Evolutionary conservation across 2,888 invertebrate genomes (phyloP), one percentile per base, ranked within the genome.

Genomic region (Julus scanicus): DNA sequence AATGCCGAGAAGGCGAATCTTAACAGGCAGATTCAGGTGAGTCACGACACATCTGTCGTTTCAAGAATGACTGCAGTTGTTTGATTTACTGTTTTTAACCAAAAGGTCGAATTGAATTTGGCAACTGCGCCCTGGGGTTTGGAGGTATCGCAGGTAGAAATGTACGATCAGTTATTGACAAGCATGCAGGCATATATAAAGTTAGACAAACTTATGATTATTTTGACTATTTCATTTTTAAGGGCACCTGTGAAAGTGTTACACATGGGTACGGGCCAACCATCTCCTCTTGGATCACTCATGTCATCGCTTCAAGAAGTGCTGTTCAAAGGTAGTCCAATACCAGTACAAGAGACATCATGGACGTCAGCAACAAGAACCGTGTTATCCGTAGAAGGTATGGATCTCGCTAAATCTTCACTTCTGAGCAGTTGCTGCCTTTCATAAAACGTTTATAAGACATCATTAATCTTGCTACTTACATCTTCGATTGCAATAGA

Each of bases 141-240:
- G 29, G 84, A 89, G 86, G 63, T 89, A 4, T 57, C 87, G n/a
- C 88, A 71, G 80, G 83, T 89, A 29, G 88, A 88, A 53, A 57
- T 89, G 89, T 89, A 84, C 49, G 89, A 49, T 17, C 17, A 13
- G 44, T 44, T 2, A 40, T 39, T 37, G 44, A 37, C 17, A 11
- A 20, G 11, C n/a, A 20, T 0, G 29, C 44, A 37, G 85, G 11
- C 29, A 29, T 29, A 29, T 29, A 20, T 9, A 37, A n/a, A 85
- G n/a, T 85, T 85, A 11, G 15, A 80, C 29, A 85, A 20, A 9
- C 17, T 13, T 2, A 85, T 2, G 13, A 17, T 1, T 44, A 86
- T 48, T 44, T 13, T 49, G n/a, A 29, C 44, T 0, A 83, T 29
- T 71, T 17, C 53, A 86, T 85, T 86, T 53, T 40, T 49, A 40